Conservation (phyloP, 2,113 vertebrate species). For the Aramus guarauna region DNA sequence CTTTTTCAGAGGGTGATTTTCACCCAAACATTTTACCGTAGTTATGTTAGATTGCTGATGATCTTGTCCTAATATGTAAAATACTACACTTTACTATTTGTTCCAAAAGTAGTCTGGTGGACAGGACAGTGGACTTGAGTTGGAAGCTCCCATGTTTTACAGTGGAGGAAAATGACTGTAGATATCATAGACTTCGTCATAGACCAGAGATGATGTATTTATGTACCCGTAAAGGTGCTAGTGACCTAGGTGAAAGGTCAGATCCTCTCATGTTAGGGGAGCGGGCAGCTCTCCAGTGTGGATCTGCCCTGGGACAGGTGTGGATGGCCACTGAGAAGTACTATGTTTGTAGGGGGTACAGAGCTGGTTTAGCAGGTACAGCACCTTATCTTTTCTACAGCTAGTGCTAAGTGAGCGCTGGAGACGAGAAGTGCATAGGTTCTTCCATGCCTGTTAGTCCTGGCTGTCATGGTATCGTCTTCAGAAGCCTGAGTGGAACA, state of each 20-base stretch:
- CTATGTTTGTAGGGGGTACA: fast-evolving
- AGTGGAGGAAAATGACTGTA: background rate
- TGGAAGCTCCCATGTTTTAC: background rate
- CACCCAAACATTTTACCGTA: background rate
- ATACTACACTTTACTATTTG: fast-evolving
- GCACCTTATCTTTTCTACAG: background rate
- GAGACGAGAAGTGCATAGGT: fast-evolving
- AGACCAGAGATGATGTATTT: background rate
- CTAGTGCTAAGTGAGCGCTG: background rate
- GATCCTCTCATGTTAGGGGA: background rate
- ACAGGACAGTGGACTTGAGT: background rate
- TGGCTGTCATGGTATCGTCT: background rate
- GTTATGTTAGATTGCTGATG: background rate
- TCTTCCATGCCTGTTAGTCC: background rate
- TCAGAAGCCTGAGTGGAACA: background rate
- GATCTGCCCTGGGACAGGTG: background rate
- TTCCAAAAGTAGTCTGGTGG: background rate
- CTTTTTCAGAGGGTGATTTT: background rate
- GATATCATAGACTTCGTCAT: background rate
- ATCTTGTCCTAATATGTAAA: background rate
- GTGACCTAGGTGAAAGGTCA: background rate
- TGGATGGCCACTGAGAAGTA: background rate
- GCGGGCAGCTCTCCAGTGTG: background rate
- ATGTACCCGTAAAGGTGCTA: background rate
- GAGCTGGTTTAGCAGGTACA: background rate